phyloP scores from a whole-genome alignment of 2,797 vertebrate genomes.

The Alca torda region DNA sequence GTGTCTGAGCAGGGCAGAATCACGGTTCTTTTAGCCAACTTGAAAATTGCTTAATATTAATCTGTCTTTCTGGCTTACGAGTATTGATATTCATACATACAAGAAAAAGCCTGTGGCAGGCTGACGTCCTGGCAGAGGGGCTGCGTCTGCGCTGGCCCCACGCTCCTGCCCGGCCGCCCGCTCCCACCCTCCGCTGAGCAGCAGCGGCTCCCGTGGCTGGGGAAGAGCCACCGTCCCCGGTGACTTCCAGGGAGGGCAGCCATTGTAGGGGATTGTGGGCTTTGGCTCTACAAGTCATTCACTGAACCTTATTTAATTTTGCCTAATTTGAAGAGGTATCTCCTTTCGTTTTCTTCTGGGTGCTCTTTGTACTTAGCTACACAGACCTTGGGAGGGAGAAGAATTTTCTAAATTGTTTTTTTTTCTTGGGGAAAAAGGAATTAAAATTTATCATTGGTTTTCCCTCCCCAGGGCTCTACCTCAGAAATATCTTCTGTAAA shows the following conservation, averaged over 20 bases:
- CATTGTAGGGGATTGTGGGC: neutral
- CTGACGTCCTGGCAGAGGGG: neutral
- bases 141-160: neutral
- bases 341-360: neutral
- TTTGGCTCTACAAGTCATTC: neutral
- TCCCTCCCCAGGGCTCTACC: neutral
- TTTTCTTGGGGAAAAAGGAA: neutral
- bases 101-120: neutral
- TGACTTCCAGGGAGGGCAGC: neutral
- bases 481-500: neutral
- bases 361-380: neutral
- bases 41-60: neutral
- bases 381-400: neutral
- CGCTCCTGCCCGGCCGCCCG: fast-evolving
- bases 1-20: neutral
- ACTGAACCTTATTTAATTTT: neutral
- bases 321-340: neutral
- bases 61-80: neutral
- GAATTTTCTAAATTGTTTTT: neutral
- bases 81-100: neutral
- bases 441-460: neutral
- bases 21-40: fast-evolving
- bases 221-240: neutral
- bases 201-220: neutral
- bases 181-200: neutral